Percentiles rank a stretch among this genome's conserved stretches.
Conservation (phyloP, 1,140 invertebrate genomes). For the Papilio polyxenes region DNA sequence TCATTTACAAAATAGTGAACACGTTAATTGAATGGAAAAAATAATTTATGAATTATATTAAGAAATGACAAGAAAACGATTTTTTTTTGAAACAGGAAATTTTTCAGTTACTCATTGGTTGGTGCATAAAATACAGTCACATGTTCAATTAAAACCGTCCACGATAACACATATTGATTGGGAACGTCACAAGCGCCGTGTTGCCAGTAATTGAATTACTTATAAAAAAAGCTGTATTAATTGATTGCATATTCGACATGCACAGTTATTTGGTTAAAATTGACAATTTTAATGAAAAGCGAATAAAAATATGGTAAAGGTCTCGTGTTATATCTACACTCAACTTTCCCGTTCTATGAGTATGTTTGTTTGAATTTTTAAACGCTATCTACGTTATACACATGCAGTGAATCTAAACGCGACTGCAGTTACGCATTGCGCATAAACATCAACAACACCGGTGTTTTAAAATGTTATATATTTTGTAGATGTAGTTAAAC, state of each 20-base stretch:
- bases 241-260: slow-evolving; percentile 3
- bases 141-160: background rate
- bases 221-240: slow-evolving; percentile 27
- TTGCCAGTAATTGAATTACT: slow-evolving; percentile 20
- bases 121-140: background rate
- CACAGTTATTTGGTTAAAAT: background rate
- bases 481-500: background rate
- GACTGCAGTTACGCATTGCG: background rate
- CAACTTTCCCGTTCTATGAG: background rate
- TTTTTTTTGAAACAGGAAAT: background rate
- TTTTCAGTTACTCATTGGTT: background rate
- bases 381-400: background rate
- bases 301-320: background rate
- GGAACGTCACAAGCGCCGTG: background rate
- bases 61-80: no score
- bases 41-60: no score
- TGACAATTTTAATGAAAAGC: no score
- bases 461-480: background rate
- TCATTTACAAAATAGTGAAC: no score
- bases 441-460: background rate
- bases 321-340: background rate
- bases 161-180: slow-evolving; percentile 5
- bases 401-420: background rate
- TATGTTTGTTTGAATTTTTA: background rate
- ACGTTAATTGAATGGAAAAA: no score